These are phyloP conservation scores for Australoheros facetus DNA, from an alignment of 2,797 vertebrate species.

Conservation along the genomic window DNA sequence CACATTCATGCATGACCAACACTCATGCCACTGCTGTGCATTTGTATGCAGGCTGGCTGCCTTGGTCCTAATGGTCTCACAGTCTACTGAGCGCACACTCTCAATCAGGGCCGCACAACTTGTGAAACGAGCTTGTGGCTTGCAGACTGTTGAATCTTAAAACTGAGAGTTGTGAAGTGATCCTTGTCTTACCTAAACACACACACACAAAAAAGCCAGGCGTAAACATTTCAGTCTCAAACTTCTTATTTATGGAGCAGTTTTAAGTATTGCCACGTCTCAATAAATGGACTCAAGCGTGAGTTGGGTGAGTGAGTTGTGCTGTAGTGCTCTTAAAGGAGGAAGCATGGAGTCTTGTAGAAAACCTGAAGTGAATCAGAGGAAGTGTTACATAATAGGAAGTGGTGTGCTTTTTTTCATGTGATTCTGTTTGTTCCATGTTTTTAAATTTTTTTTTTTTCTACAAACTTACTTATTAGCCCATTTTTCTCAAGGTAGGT, in stretches of 20 bases:
- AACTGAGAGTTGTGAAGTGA: background rate
- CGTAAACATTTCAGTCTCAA: background rate
- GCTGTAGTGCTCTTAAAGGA: slow-evolving; percentile 12
- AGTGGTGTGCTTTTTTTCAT: slow-evolving; percentile 55
- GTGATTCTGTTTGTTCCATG: slow-evolving; percentile 55
- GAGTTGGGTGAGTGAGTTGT: slow-evolving; percentile 3
- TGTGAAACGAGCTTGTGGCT: slow-evolving; percentile 27
- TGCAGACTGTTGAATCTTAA: background rate
- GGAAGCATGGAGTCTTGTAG: slow-evolving; percentile 53
- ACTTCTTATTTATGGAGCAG: background rate
- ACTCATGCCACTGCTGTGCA: slow-evolving; percentile 7
- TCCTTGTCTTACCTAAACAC: background rate
- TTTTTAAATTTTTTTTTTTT: slow-evolving; percentile 17
- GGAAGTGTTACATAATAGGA: slow-evolving; percentile 84
- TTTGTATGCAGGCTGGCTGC: slow-evolving; percentile 58
- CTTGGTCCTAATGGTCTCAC: slow-evolving; percentile 36
- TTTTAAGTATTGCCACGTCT: background rate
- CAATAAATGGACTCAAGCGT: background rate
- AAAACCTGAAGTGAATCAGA: slow-evolving; percentile 76
- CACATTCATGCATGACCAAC: slow-evolving; percentile 60
- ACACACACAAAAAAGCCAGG: background rate
- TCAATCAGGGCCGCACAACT: slow-evolving; percentile 21
- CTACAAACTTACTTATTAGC: slow-evolving; percentile 10
- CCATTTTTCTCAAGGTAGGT: background rate
- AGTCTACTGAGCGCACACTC: slow-evolving; percentile 34